Percentiles rank a stretch among this genome's conserved stretches.
Conservation (phyloP, 2,113 vertebrate species). For the Hiodon alosoides region DNA sequence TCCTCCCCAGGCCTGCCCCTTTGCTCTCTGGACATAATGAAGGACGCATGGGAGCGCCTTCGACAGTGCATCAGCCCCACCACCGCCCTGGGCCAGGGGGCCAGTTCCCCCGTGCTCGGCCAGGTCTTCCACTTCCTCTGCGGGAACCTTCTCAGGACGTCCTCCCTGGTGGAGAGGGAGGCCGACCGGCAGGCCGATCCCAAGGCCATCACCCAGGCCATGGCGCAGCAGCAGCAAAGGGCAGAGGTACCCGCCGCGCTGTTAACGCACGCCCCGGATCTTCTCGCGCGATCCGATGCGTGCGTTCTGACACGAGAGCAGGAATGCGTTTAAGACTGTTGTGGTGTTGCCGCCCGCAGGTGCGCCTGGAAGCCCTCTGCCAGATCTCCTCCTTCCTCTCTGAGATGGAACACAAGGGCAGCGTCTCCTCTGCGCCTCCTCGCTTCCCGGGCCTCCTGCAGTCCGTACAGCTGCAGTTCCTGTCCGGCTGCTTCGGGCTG, state of each 20-base stretch:
- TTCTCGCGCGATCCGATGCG: too few relatives aligned
- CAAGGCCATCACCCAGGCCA: constrained; percentile 59
- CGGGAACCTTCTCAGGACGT: constrained; percentile 46
- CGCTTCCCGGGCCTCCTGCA: constrained; percentile 58
- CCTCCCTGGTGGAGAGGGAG: constrained; percentile 42
- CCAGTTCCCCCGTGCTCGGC: constrained; percentile 55
- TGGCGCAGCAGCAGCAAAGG: constrained; percentile 67
- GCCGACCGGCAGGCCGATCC: constrained; percentile 56
- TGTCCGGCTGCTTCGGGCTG: constrained; percentile 67
- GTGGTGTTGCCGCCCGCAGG: constrained; percentile 42
- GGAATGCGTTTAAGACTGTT: neutral
- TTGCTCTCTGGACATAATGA: constrained; percentile 70
- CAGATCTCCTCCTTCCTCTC: constrained; percentile 69
- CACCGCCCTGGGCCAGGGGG: constrained; percentile 37
- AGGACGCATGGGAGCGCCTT: constrained; percentile 68
- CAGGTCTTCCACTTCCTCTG: constrained; percentile 67
- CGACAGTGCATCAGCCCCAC: constrained; percentile 66
- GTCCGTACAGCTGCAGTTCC: constrained; percentile 71
- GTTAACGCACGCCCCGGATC: too few relatives aligned
- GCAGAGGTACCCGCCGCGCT: constrained; percentile 54
- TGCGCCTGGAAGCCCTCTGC: constrained; percentile 66
- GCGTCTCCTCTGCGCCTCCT: constrained; percentile 35
- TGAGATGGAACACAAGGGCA: constrained; percentile 67
- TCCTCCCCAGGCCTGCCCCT: constrained; percentile 54
- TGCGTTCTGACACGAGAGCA: neutral